Conservation (phyloP, 53 echinoderm and acorn worm genomes). For the Arbacia lixula region DNA sequence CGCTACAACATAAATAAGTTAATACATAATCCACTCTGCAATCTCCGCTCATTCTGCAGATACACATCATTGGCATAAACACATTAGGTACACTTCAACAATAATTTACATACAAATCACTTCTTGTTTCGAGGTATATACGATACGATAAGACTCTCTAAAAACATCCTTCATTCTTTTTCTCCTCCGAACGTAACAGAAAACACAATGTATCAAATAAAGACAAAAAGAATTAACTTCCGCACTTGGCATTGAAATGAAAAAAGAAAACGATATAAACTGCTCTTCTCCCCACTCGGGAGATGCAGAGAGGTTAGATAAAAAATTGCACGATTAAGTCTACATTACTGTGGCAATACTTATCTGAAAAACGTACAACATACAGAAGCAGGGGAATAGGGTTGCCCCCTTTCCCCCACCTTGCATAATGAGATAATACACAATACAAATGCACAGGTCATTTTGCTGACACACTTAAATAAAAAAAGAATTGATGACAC, state of each 20-base stretch:
- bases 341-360: constrained; percentile 53
- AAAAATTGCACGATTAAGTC: constrained; percentile 52
- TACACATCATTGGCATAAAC: constrained; percentile 12
- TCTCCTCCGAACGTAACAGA: neutral
- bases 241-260: constrained; percentile 23
- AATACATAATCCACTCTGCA: constrained; percentile 28
- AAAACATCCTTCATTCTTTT: constrained; percentile 16
- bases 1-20: constrained; percentile 57
- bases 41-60: neutral
- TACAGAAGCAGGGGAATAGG: neutral
- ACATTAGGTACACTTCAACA: constrained; percentile 18
- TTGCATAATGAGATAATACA: constrained; percentile 28
- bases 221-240: neutral
- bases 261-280: neutral
- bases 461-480: constrained; percentile 4
- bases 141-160: constrained; percentile 31
- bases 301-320: constrained; percentile 13
- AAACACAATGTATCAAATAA: neutral
- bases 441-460: constrained; percentile 48
- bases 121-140: constrained; percentile 47
- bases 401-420: neutral
- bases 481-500: constrained; percentile 7
- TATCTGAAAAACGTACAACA: constrained; percentile 9
- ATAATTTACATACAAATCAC: constrained; percentile 54
- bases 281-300: neutral